These are phyloP conservation scores for Ceratina japonica DNA, from an alignment of 1,140 invertebrate species.

Conservation along the genomic window DNA sequence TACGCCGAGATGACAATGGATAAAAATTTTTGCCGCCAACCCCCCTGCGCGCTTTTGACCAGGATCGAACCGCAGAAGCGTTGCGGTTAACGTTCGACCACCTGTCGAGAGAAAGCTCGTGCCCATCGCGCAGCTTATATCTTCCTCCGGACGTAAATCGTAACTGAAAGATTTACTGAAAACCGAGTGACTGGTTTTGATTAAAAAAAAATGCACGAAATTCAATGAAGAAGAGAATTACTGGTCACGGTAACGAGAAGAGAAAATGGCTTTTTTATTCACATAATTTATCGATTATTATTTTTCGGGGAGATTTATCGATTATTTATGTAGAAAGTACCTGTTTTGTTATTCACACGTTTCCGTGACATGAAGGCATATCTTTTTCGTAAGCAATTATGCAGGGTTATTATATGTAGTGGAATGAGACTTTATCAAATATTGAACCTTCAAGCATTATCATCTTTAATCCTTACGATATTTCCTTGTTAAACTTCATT, in stretches of 20 bases:
- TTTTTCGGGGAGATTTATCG: no score
- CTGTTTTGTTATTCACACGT: no score
- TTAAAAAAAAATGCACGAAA: no score
- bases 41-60: slow-evolving; percentile 17
- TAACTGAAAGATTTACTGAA: slow-evolving; percentile 40
- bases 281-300: no score
- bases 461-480: no score
- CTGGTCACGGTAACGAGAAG: not conserved
- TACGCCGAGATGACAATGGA: slow-evolving; percentile 61
- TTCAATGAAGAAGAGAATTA: not conserved
- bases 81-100: slow-evolving; percentile 54
- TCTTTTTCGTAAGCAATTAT: no score
- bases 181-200: not conserved
- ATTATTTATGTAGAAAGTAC: no score
- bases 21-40: slow-evolving; percentile 50
- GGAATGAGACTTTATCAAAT: no score
- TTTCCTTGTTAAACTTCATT: no score
- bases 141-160: not conserved
- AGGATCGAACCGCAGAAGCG: slow-evolving; percentile 44
- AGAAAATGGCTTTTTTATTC: not conserved
- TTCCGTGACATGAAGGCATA: no score
- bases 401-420: no score
- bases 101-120: slow-evolving; percentile 52
- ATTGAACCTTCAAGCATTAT: no score
- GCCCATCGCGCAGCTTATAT: not conserved